Base-by-base conservation (phyloP, 1,140 invertebrate species). In the Asbolus verrucosus region DNA sequence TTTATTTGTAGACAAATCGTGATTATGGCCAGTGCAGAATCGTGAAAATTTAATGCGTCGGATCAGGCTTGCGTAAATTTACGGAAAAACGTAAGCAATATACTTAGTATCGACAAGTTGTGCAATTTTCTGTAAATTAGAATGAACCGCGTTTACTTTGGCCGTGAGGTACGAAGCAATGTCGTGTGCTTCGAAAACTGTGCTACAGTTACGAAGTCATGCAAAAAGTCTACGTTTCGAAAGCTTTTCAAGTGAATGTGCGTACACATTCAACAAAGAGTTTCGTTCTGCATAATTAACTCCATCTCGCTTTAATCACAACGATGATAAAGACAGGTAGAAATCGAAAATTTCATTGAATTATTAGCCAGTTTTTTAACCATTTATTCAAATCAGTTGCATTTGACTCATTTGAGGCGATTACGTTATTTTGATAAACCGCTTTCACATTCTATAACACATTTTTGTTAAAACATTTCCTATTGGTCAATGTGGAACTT, bases 201-300 rank as follows among this genome's bases (percentile, higher is more conserved):
- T 54, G 46, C 46, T 54, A 54, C 46, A 54, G 46, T 54, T 54
- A 54, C 46, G 46, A 54, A 54, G 46, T 54, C 19, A 11, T 5
- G 13, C 9, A 54, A 54, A 54, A 54, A 50, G 27, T 24, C n/a
- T 6, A 27, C 21, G 27, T 54, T 54, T 54, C 46, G 46, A 54
- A 54, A 54, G 46, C 46, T 54, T 24, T 54, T 54, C 41, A 16
- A 54, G 46, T 54, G 46, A 54, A 54, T 54, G 46, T 54, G 46
- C 46, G 46, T 54, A 54, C 9, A 31, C 46, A 46, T 46, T 54
- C 18, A 54, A 54, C 46, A 54, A 54, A 54, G 46, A 54, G 27
- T 54, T 54, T 54, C 46, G 46, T 54, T 54, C 46, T 21, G 27
- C 46, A 21, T 54, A 27, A 54, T 54, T 54, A 27, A 54, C 46